These are phyloP conservation scores for Cherax quadricarinatus DNA, from an alignment of 1,140 invertebrate species.

Conservation along the genomic window DNA sequence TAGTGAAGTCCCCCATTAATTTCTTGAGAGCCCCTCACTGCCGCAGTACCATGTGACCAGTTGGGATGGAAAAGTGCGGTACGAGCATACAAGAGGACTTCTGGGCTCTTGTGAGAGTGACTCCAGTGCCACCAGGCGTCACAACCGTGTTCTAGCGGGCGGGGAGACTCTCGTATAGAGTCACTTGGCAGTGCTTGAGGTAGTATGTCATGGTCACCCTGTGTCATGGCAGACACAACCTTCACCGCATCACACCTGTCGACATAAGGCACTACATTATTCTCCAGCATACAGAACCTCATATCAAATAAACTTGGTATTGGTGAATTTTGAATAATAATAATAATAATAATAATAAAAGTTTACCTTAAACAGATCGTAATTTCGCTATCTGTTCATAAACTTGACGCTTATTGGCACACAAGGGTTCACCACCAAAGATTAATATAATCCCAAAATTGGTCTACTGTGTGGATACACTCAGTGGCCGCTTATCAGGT, in stretches of 20 bases:
- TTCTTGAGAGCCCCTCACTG: conserved; percentile 81
- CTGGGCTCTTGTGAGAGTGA: conserved; percentile 81
- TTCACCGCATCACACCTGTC: conserved; percentile 10
- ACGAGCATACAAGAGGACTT: conserved; percentile 80
- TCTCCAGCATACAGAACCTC: too few species aligned
- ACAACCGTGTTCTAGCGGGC: conserved; percentile 78
- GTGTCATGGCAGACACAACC: conserved; percentile 14
- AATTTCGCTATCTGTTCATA: too few species aligned
- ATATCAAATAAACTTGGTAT: too few species aligned
- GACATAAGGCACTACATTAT: not conserved
- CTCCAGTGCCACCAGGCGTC: conserved; percentile 85
- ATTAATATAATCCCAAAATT: too few species aligned
- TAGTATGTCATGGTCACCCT: not conserved
- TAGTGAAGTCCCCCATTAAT: conserved; percentile 83
- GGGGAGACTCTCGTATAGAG: not conserved
- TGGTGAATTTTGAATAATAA: too few species aligned
- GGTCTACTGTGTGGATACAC: too few species aligned
- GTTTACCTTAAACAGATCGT: too few species aligned
- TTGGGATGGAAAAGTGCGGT: conserved; percentile 85
- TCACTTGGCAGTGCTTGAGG: not conserved
- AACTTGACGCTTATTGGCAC: too few species aligned
- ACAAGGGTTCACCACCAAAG: too few species aligned
- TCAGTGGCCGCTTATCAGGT: too few species aligned
- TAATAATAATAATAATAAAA: too few species aligned
- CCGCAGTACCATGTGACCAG: conserved; percentile 87